phyloP scores from a whole-genome alignment of 2,797 vertebrate genomes.

The Megaceryle alcyon region DNA sequence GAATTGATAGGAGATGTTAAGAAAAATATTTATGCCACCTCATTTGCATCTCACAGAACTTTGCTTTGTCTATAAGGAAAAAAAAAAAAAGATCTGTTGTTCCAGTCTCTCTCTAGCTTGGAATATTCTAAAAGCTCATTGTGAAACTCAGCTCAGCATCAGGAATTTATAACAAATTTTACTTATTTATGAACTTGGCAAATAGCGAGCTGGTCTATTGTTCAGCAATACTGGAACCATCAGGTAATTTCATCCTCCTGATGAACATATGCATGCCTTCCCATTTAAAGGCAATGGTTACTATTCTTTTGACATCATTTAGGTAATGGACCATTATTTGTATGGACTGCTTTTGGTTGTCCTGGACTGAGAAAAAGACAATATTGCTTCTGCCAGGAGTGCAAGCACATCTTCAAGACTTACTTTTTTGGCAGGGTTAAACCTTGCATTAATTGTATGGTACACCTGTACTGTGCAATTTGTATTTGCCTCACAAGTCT shows the following conservation, averaged over 20 bases:
- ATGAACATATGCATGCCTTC: not conserved
- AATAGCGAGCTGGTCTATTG: not conserved
- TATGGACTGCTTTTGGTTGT: not conserved
- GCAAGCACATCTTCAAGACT: not conserved
- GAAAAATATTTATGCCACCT: not conserved
- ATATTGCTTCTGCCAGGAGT: not conserved
- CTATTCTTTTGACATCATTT: not conserved
- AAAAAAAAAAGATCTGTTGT: not conserved
- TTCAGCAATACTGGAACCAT: not conserved
- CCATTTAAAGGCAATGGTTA: not conserved
- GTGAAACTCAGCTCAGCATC: not conserved
- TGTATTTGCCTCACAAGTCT: not conserved
- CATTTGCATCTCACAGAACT: rapidly evolving
- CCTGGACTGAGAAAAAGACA: not conserved
- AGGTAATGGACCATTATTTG: not conserved
- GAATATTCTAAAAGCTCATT: not conserved
- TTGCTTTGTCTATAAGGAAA: not conserved
- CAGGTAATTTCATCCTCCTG: not conserved
- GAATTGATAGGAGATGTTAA: not conserved
- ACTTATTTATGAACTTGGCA: not conserved
- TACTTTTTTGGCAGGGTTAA: not conserved
- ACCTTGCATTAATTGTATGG: not conserved
- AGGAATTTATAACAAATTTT: not conserved
- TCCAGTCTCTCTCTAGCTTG: not conserved
- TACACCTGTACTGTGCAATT: not conserved